Conservation (phyloP, 2,113 vertebrate genomes). For the Hylia prasina region DNA sequence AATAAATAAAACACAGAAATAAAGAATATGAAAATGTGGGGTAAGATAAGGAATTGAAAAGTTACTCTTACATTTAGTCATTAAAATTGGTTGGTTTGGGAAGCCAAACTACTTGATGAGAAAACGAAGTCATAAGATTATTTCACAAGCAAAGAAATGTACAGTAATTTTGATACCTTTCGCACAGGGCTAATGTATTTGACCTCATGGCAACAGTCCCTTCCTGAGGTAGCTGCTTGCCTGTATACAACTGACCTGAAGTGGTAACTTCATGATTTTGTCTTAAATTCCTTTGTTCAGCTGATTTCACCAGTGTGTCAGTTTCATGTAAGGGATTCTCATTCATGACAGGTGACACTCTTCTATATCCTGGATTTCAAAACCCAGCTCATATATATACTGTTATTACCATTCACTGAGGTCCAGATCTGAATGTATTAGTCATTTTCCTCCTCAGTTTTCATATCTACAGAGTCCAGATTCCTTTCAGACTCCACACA, state of each 20-base stretch:
- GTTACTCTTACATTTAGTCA: background rate
- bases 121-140: background rate
- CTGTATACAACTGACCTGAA: background rate
- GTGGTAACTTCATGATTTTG: background rate
- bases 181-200: background rate
- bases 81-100: background rate
- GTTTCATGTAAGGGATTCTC: background rate
- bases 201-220: background rate
- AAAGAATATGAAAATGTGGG: background rate
- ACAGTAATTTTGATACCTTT: background rate
- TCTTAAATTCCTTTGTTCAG: background rate
- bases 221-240: background rate
- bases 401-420: background rate
- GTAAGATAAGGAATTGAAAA: background rate
- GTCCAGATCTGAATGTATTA: background rate
- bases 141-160: background rate
- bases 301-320: background rate
- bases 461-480: background rate
- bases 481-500: background rate
- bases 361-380: background rate
- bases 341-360: background rate
- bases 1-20: background rate
- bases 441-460: background rate
- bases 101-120: background rate
- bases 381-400: background rate